Conservation (phyloP, 1,140 invertebrate genomes). For the Drosophila prosaltans region DNA sequence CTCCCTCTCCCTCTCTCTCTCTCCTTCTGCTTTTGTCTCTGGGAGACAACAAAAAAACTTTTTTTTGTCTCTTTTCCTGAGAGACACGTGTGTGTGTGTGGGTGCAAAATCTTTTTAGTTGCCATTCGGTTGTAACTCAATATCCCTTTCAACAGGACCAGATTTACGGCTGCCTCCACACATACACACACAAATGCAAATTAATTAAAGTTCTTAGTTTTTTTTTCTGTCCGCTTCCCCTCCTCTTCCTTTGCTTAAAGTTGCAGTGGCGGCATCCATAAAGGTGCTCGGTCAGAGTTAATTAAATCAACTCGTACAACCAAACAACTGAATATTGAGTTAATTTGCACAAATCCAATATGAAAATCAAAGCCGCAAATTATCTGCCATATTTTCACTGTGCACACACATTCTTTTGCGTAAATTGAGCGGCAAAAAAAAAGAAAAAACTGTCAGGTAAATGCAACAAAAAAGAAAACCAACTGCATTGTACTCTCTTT, state of each 20-base stretch:
- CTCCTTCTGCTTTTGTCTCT: background rate
- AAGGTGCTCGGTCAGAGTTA: slow-evolving; percentile 41
- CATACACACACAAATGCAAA: slow-evolving; percentile 11
- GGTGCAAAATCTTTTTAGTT: slow-evolving; percentile 17
- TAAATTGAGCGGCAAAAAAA: slow-evolving; percentile 51
- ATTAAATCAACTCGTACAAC: slow-evolving; percentile 62
- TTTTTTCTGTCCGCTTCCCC: too few species aligned
- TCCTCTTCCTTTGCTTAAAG: too few species aligned
- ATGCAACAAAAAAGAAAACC: slow-evolving; percentile 9
- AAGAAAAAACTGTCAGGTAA: slow-evolving; percentile 1
- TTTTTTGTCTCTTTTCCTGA: background rate
- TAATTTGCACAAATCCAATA: slow-evolving; percentile 72
- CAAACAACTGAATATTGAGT: slow-evolving; percentile 59
- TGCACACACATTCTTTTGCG: slow-evolving; percentile 26
- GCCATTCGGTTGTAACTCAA: slow-evolving; percentile 13
- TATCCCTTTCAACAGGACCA: background rate
- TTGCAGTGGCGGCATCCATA: background rate
- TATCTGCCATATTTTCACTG: slow-evolving; percentile 63
- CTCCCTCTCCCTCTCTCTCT: background rate
- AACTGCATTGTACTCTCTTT: slow-evolving; percentile 13
- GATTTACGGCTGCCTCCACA: background rate
- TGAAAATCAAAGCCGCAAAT: slow-evolving; percentile 58
- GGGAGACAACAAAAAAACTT: background rate
- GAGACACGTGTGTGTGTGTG: slow-evolving; percentile 2
- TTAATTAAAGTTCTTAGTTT: slow-evolving; percentile 15